Conservation (phyloP, 2,797 vertebrate genomes). For the Avahi laniger region DNA sequence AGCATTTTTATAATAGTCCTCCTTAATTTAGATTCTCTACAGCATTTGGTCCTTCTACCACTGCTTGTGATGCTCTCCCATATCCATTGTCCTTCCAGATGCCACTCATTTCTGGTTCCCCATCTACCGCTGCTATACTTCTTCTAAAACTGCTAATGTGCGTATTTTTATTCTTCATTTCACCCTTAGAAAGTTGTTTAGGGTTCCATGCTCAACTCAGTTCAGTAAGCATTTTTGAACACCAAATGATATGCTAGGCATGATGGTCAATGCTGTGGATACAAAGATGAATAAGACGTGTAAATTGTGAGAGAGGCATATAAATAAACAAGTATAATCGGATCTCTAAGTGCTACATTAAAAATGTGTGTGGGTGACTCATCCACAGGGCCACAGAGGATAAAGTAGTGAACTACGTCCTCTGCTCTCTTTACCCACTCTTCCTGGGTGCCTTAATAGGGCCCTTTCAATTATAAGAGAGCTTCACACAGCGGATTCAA, state of each 20-base stretch:
- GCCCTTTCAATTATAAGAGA: neutral
- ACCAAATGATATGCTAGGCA: neutral
- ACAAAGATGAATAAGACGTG: neutral
- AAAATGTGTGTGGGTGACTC: neutral
- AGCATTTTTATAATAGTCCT: neutral
- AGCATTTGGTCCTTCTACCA: neutral
- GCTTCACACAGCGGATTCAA: neutral
- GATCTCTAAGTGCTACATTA: neutral
- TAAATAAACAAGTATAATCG: neutral
- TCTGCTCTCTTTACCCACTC: neutral
- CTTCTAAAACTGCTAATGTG: neutral
- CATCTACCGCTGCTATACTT: neutral
- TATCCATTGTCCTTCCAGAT: neutral
- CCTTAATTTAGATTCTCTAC: neutral
- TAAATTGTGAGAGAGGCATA: neutral
- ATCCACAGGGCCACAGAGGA: neutral
- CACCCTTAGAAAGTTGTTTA: neutral
- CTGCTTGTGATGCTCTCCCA: neutral
- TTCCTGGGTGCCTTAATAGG: neutral
- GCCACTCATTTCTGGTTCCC: neutral
- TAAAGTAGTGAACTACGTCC: neutral
- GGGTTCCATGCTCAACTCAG: neutral
- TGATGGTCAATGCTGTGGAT: neutral
- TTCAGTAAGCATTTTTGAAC: neutral
- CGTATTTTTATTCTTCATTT: neutral